These are phyloP conservation scores for Nemotelus nigrinus DNA, from an alignment of 2,888 invertebrate species.

Conservation along the genomic window DNA sequence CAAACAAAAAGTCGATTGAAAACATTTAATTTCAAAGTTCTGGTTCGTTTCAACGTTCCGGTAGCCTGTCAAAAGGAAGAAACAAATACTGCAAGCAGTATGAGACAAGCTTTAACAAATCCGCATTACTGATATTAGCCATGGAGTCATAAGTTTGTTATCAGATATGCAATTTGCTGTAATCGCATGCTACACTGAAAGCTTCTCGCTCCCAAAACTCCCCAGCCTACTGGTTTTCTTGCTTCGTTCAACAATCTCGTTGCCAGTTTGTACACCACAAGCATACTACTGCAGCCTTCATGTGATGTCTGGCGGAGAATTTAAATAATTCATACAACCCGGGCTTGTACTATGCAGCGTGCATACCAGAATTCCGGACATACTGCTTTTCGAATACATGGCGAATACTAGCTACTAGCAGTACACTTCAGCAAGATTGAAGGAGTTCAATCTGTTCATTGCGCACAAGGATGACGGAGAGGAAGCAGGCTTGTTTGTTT, in stretches of 20 bases:
- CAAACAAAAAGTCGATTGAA: slow-evolving; percentile 25
- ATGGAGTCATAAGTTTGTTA: slow-evolving; percentile 44
- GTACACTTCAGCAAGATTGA: slow-evolving; percentile 1
- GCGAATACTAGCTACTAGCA: slow-evolving; percentile 15
- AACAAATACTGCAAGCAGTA: not conserved
- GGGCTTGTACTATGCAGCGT: slow-evolving; percentile 9
- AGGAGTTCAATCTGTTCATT: slow-evolving; percentile 32
- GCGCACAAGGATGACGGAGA: not conserved
- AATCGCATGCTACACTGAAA: slow-evolving; percentile 44
- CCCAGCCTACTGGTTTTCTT: not conserved
- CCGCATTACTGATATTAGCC: slow-evolving; percentile 42
- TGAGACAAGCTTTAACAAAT: not conserved
- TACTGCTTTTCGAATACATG: not conserved
- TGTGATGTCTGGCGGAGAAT: slow-evolving; percentile 42
- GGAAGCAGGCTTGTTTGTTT: not conserved
- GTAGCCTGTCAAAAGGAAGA: not conserved
- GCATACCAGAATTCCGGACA: slow-evolving; percentile 9
- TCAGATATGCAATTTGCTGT: slow-evolving; percentile 49
- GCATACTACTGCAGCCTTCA: not conserved
- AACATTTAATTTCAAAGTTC: slow-evolving; percentile 45
- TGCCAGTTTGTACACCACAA: not conserved
- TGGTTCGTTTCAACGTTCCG: not conserved
- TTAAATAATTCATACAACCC: slow-evolving; percentile 44
- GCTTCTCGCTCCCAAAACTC: slow-evolving; percentile 4
- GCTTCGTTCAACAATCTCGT: not conserved